These are phyloP conservation scores for Pandemis heparana DNA, from an alignment of 2,888 invertebrate genomes.

Conservation along the genomic window DNA sequence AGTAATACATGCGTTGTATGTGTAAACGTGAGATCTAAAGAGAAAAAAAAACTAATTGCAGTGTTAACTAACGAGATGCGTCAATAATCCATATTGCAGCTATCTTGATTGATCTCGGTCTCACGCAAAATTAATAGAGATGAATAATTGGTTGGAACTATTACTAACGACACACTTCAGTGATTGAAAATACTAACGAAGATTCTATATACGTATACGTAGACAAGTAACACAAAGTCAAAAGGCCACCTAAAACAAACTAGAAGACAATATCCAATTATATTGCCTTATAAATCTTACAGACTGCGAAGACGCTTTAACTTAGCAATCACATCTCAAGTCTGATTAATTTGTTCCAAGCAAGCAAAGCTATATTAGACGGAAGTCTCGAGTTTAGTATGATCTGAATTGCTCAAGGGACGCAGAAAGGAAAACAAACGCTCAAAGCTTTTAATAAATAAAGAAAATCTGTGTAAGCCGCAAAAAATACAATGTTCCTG, in stretches of 20 bases:
- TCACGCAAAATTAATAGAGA: not conserved
- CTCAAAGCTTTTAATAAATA: constrained; percentile 18
- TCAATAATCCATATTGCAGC: not conserved
- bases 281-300: constrained; percentile 35
- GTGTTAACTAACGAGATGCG: constrained; percentile 6
- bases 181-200: too few relatives aligned
- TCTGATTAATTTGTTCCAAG: constrained; percentile 47
- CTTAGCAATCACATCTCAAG: constrained; percentile 47
- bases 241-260: too few relatives aligned
- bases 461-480: constrained; percentile 20
- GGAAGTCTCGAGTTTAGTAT: constrained; percentile 20
- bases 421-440: constrained; percentile 23
- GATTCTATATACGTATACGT: too few relatives aligned
- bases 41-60: constrained; percentile 21
- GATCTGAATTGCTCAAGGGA: constrained; percentile 6
- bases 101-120: not conserved
- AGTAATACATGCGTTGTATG: not conserved
- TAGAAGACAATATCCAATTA: constrained; percentile 9
- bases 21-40: not conserved
- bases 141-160: too few relatives aligned
- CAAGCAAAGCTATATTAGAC: not conserved
- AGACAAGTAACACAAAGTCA: too few relatives aligned
- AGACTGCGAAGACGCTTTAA: constrained; percentile 28
- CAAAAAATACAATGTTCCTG: constrained; percentile 11
- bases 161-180: too few relatives aligned